Percentiles rank a stretch among this genome's conserved stretches.
phyloP scores from a whole-genome alignment of 2,797 vertebrate species.

The Acrocephalus scirpaceus region DNA sequence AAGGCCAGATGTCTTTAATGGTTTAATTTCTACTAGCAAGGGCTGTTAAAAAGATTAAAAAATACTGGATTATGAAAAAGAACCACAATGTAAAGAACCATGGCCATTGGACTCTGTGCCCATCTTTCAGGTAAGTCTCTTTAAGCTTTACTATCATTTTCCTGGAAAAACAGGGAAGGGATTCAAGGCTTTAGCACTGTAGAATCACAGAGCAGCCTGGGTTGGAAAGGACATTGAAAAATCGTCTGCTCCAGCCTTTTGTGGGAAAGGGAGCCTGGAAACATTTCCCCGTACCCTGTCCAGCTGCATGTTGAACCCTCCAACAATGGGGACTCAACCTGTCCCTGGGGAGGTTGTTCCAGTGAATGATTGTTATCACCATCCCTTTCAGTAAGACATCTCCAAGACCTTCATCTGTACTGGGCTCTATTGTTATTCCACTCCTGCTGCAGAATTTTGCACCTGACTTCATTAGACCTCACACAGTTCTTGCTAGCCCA shows the following conservation, averaged over 20 bases:
- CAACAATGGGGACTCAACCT: neutral
- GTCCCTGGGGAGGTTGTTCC: neutral
- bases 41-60: neutral
- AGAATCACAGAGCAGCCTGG: neutral
- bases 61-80: neutral
- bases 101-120: neutral
- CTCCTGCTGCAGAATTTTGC: neutral
- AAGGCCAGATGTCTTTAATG: neutral
- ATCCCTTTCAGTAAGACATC: neutral
- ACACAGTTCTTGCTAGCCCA: neutral
- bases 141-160: neutral
- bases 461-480: neutral
- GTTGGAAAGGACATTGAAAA: neutral
- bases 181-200: neutral
- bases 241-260: neutral
- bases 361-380: neutral
- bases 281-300: neutral
- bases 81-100: neutral
- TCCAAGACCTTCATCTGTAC: neutral
- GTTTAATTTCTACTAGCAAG: neutral
- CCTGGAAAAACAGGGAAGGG: neutral
- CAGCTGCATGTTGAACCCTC: neutral
- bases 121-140: neutral
- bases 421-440: neutral
- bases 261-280: neutral